Conservation (phyloP, 2,888 invertebrate genomes). For the Sialis lutaria region DNA sequence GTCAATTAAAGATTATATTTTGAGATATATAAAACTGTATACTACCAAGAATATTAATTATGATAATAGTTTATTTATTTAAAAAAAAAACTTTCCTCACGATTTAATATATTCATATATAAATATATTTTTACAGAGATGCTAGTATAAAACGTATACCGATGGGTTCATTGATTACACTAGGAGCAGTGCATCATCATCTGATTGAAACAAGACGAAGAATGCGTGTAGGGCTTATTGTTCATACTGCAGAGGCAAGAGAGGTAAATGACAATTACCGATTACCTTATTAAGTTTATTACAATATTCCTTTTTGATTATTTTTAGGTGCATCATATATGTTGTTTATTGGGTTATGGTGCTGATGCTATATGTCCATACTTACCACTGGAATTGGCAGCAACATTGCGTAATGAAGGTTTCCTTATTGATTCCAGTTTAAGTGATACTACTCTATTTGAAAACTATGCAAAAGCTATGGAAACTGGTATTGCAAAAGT, state of each 20-base stretch:
- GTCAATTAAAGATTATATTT: neutral
- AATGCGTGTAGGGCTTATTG: slow-evolving; percentile 87
- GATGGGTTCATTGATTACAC: slow-evolving; percentile 63
- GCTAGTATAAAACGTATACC: slow-evolving; percentile 48
- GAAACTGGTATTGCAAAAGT: slow-evolving; percentile 82
- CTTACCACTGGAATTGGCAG: slow-evolving; percentile 84
- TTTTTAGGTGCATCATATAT: slow-evolving; percentile 73
- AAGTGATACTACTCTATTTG: slow-evolving; percentile 65
- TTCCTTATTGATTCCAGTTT: slow-evolving; percentile 53
- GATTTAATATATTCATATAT: neutral
- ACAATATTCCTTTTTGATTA: slow-evolving; percentile 16
- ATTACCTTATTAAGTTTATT: neutral
- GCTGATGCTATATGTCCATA: slow-evolving; percentile 98
- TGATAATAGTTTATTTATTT: neutral
- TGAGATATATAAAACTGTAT: neutral
- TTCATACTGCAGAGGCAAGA: slow-evolving; percentile 93
- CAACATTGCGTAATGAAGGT: slow-evolving; percentile 69
- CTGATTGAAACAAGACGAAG: slow-evolving; percentile 86
- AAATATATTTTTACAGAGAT: slow-evolving; percentile 19
- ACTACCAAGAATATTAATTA: neutral
- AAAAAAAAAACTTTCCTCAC: too few relatives aligned
- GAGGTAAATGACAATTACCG: slow-evolving; percentile 25
- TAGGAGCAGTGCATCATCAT: slow-evolving; percentile 91
- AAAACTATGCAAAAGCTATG: slow-evolving; percentile 65
- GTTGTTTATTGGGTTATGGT: slow-evolving; percentile 86